Conservation (phyloP, 1,140 invertebrate genomes). For the Meloidogyne chitwoodi region DNA sequence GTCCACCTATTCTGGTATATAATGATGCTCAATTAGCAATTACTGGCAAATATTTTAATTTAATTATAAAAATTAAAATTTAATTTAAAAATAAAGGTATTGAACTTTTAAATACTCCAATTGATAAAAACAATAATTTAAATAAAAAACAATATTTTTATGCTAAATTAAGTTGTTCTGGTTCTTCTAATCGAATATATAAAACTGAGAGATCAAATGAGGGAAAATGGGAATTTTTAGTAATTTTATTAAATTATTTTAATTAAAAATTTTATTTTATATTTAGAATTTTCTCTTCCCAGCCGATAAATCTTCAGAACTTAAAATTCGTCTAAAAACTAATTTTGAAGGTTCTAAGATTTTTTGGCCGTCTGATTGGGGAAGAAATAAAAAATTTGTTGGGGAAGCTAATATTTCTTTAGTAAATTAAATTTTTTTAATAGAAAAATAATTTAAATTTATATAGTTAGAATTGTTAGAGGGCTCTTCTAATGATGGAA, state of each 20-base stretch:
- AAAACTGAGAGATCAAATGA: conserved; percentile 22
- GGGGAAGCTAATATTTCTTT: conserved; percentile 43
- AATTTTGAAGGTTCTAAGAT: background rate
- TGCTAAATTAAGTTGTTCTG: conserved; percentile 30
- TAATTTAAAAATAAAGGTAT: background rate
- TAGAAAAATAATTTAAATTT: background rate
- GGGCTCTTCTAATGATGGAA: background rate
- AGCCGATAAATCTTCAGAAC: conserved; percentile 37
- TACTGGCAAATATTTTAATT: conserved; percentile 8
- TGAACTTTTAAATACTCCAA: conserved; percentile 13
- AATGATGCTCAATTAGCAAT: conserved; percentile 38
- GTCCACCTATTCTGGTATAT: conserved; percentile 51
- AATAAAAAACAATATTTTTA: conserved; percentile 14
- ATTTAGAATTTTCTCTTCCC: conserved; percentile 34
- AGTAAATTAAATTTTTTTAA: conserved; percentile 16
- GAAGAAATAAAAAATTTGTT: conserved; percentile 22
- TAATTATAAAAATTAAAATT: background rate
- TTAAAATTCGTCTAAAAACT: conserved; percentile 47
- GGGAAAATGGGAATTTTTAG: conserved; percentile 33
- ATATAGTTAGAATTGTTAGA: background rate
- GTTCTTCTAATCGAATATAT: conserved; percentile 11
- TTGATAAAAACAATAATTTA: background rate
- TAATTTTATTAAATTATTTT: background rate
- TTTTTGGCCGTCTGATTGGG: conserved; percentile 16
- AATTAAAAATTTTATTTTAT: background rate